phyloP scores from a whole-genome alignment of 2,797 vertebrate species.

The Enteromius argenteus region DNA sequence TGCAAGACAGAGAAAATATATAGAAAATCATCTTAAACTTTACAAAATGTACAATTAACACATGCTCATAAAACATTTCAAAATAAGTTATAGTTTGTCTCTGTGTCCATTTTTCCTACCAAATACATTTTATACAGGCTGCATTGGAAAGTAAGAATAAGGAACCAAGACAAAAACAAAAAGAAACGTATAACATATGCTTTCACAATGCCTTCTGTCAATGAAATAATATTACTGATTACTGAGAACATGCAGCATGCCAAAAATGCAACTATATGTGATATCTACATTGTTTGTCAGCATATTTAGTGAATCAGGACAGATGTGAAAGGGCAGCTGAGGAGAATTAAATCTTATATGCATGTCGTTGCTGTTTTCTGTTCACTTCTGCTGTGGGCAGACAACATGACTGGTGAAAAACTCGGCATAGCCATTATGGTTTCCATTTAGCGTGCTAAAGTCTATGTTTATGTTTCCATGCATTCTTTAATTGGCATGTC shows the following conservation, averaged over 20 bases:
- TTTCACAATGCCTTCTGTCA: constrained; percentile 64
- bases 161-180: constrained; percentile 70
- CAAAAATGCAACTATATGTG: constrained; percentile 8
- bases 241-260: constrained; percentile 44
- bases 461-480: constrained; percentile 76
- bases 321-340: not conserved
- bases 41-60: constrained; percentile 84
- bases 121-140: constrained; percentile 78
- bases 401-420: constrained; percentile 73
- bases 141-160: constrained; percentile 71
- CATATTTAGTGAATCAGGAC: constrained; percentile 2
- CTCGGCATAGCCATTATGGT: constrained; percentile 82
- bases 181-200: constrained; percentile 53
- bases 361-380: constrained; percentile 39
- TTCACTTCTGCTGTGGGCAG: constrained; percentile 69
- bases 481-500: constrained; percentile 77
- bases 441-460: constrained; percentile 81
- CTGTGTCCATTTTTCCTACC: constrained; percentile 72
- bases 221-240: constrained; percentile 15
- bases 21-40: constrained; percentile 81
- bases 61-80: constrained; percentile 82
- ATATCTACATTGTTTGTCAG: constrained; percentile 26
- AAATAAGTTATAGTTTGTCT: constrained; percentile 83
- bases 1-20: constrained; percentile 75
- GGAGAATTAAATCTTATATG: constrained; percentile 1